Conservation (phyloP, 2,888 invertebrate genomes). For the Tenthredo amoena region DNA sequence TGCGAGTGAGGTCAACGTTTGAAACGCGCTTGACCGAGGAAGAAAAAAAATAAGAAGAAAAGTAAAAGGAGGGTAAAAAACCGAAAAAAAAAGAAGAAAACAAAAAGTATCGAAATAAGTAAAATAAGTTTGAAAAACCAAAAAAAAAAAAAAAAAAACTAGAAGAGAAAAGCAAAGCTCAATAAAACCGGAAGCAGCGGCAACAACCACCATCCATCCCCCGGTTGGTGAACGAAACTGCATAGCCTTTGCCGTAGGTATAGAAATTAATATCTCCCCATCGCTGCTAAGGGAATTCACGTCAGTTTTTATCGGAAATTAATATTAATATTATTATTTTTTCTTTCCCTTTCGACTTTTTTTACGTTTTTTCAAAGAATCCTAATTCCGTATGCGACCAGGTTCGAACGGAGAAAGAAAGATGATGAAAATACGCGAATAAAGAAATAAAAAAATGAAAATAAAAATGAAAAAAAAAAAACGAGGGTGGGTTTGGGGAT, state of each 20-base stretch:
- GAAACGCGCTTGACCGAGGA: background rate
- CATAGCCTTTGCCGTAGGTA: background rate
- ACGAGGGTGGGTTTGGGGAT: background rate
- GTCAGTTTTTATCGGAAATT: background rate
- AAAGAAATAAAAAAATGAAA: background rate
- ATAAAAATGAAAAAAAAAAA: background rate
- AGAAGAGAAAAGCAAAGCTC: background rate
- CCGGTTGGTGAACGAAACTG: background rate
- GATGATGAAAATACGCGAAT: background rate
- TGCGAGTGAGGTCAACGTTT: conserved; percentile 25
- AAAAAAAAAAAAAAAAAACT: background rate
- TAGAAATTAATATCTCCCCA: background rate
- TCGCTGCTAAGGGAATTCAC: background rate
- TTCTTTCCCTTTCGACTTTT: too few relatives aligned
- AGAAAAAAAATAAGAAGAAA: conserved; percentile 15
- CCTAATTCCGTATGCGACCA: too few relatives aligned
- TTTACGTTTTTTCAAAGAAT: background rate
- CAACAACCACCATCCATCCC: too few relatives aligned
- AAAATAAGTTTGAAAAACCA: too few relatives aligned
- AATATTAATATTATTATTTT: background rate
- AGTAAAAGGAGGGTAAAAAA: background rate
- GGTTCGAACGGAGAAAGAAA: background rate
- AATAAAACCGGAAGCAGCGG: background rate
- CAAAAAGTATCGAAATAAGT: background rate
- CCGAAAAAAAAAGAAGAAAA: background rate